Evolutionary conservation across 92 coral and sea anemone genomes (phyloP).

Genomic region (Bergia puertoricense): DNA sequence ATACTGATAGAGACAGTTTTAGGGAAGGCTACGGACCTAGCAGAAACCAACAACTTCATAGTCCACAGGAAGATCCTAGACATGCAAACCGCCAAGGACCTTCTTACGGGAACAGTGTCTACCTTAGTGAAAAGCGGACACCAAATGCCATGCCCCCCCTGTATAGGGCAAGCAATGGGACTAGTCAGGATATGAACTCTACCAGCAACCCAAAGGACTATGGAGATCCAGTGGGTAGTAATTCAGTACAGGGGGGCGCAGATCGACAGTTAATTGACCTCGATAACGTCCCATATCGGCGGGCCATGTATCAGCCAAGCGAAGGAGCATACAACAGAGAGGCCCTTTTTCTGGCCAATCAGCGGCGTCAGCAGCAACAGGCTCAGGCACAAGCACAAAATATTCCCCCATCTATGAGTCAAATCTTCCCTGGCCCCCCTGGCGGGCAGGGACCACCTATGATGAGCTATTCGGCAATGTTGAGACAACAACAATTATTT

Average conservation of each 20-base stretch:
- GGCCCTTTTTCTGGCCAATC: slow-evolving; percentile 41
- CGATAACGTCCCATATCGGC: slow-evolving; percentile 71
- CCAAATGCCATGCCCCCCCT: slow-evolving; percentile 74
- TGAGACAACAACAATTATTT: slow-evolving; percentile 82
- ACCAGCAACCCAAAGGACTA: slow-evolving; percentile 66
- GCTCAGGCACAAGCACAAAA: slow-evolving; percentile 43
- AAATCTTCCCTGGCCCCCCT: slow-evolving; percentile 40
- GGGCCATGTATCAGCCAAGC: slow-evolving; percentile 58
- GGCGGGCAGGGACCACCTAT: slow-evolving; percentile 74
- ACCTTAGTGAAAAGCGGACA: slow-evolving; percentile 51
- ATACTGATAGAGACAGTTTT: slow-evolving; percentile 37
- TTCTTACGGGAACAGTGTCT: slow-evolving; percentile 20
- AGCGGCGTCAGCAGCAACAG: slow-evolving; percentile 70
- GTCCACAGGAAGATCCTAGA: slow-evolving; percentile 22
- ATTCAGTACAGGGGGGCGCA: slow-evolving; percentile 9
- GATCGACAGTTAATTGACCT: slow-evolving; percentile 84
- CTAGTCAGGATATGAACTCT: slow-evolving; percentile 58
- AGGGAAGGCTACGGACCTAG: slow-evolving; percentile 26
- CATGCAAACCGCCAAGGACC: slow-evolving; percentile 1
- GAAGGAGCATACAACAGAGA: slow-evolving; percentile 44
- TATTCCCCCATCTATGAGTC: slow-evolving; percentile 38
- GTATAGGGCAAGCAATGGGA: slow-evolving; percentile 62
- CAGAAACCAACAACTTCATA: slow-evolving; percentile 26
- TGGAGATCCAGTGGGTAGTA: slow-evolving; percentile 42
- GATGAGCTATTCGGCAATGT: slow-evolving; percentile 80